These are phyloP conservation scores for Abscondita cerata DNA, from an alignment of 2,888 invertebrate genomes.

Conservation along the genomic window DNA sequence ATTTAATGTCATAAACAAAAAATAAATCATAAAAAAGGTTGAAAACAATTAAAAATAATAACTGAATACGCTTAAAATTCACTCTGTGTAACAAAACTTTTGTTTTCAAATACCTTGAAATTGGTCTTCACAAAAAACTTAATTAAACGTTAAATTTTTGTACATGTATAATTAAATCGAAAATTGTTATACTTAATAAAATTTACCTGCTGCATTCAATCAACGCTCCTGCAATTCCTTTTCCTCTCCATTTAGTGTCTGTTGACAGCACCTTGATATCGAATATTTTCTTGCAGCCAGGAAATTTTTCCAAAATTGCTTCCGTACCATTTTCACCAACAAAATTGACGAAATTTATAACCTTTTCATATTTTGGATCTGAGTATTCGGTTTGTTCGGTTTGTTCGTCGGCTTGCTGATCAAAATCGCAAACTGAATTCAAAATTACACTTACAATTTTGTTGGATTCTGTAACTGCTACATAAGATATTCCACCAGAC, in stretches of 20 bases:
- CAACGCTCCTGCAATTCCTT: constrained; percentile 71
- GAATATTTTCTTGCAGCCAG: constrained; percentile 62
- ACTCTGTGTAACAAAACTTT: no score
- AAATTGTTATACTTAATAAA: no score
- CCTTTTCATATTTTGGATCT: constrained; percentile 70
- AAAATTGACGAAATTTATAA: constrained; percentile 66
- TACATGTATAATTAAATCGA: no score
- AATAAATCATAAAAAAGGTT: no score
- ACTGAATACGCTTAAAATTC: no score
- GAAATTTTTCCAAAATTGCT: constrained; percentile 63
- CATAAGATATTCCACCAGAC: constrained; percentile 66
- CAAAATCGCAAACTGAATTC: constrained; percentile 53
- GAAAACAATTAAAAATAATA: no score
- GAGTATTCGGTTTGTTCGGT: constrained; percentile 61
- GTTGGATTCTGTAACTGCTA: constrained; percentile 66
- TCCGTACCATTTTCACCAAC: constrained; percentile 64
- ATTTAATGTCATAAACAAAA: no score
- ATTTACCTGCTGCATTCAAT: constrained; percentile 68
- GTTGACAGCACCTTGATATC: constrained; percentile 73
- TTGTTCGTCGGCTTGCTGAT: constrained; percentile 56
- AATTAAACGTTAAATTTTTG: no score
- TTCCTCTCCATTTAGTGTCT: constrained; percentile 68
- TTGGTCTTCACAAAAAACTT: no score
- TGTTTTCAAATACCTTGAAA: no score
- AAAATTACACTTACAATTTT: constrained; percentile 60